Evolutionary conservation across 2,888 invertebrate species (phyloP), one percentile per base, ranked within the genome.

Genomic region (Linhomoeus sp.): DNA sequence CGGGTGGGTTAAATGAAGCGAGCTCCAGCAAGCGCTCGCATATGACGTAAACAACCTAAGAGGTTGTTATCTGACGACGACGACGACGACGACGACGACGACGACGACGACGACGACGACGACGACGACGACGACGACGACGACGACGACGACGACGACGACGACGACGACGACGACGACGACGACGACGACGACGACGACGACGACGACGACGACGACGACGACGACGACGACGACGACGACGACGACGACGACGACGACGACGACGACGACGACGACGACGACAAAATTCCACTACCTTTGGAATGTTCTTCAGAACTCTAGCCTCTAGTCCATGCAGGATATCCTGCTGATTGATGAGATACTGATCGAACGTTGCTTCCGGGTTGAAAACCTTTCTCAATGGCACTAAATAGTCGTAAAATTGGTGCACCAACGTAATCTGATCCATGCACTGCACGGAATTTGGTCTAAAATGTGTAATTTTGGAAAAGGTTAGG

Each of bases 381-480:
- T 26, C 40, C 33, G 77, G 73, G 55, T 77, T 77, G 65, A 77
- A 83, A 2, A 81, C 76, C 41, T 77, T 72, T 53, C 78, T 77
- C 41, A 65, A 61, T 15, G 82, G 81, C 62, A 79, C 74, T 49
- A 84, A 72, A 58, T 78, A 80, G 61, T 77, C 77, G 57, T 80
- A 80, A 65, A 85, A 83, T 64, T 81, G 79, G 61, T 80, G 77
- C 36, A 84, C 78, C 60, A 80, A 80, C 42, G 77, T 70, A 52
- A 85, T 80, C 70, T 85, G 85, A 0, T 78, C 77, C 17, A 78
- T 73, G 1, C 82, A 83, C 70, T 85, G 85, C 36, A 85, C 78
- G 0, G 83, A 77, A 49, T 77, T 75, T 0, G 81, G 79, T 39
- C 85, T 71, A 52, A 40, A 60, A 53, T 22, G 35, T 19, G 43